These are phyloP conservation scores for Dynastes grantii DNA, from an alignment of 2,888 invertebrate species.

Conservation along the genomic window DNA sequence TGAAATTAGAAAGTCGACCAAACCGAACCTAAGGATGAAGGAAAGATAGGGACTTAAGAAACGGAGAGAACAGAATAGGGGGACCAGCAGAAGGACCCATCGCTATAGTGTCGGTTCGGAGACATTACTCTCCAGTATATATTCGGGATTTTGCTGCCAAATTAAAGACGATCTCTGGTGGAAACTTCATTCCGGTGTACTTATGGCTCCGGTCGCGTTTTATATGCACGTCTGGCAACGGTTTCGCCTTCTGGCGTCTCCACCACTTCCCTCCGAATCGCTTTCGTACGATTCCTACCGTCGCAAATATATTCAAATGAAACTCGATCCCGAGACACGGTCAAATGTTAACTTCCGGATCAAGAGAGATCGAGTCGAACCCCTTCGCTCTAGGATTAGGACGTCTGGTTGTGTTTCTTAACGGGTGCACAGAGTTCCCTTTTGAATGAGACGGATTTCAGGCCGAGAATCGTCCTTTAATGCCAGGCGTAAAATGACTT, in stretches of 20 bases:
- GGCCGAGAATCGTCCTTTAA: slow-evolving; percentile 6
- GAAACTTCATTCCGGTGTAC: slow-evolving; percentile 69
- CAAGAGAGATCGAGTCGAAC: slow-evolving; percentile 62
- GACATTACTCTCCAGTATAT: slow-evolving; percentile 61
- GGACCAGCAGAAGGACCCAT: neutral
- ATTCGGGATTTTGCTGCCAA: slow-evolving; percentile 69
- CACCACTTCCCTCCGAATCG: neutral
- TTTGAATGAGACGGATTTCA: slow-evolving; percentile 13
- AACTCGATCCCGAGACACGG: slow-evolving; percentile 61
- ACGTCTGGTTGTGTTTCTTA: slow-evolving; percentile 57
- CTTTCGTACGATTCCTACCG: slow-evolving; percentile 11
- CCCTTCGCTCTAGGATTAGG: slow-evolving; percentile 61
- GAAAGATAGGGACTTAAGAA: slow-evolving; percentile 4
- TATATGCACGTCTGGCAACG: slow-evolving; percentile 68
- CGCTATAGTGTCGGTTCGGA: slow-evolving; percentile 41
- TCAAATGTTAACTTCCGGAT: slow-evolving; percentile 70
- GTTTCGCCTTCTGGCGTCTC: slow-evolving; percentile 59
- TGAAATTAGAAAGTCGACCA: slow-evolving; percentile 42
- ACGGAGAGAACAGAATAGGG: slow-evolving; percentile 21
- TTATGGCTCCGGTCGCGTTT: slow-evolving; percentile 68
- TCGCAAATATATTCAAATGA: slow-evolving; percentile 65
- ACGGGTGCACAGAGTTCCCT: slow-evolving; percentile 4
- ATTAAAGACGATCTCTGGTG: slow-evolving; percentile 70
- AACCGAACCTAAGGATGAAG: slow-evolving; percentile 11
- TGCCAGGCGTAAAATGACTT: slow-evolving; percentile 20